Evolutionary conservation across 2,888 invertebrate genomes (phyloP), one percentile per base, ranked within the genome.

Genomic region (Hemaris fuciformis): DNA sequence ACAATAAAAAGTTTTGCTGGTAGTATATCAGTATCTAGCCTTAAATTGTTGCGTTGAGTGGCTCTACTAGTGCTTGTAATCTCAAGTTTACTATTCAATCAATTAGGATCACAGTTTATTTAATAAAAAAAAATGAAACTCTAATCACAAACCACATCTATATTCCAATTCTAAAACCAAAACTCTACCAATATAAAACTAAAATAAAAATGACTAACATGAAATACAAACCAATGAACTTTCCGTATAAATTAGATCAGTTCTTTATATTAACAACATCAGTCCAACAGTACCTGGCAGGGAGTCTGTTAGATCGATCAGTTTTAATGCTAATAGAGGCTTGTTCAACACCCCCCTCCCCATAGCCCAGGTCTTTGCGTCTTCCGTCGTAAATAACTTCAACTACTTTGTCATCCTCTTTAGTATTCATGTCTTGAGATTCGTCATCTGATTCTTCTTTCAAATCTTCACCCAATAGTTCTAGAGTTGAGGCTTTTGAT

Each of bases 261-360:
- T 67, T 64, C 62, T 73, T 58, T 74, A 25, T 68, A 27, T 75
- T 77, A 66, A 67, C 77, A 63, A 81, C 75, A 63, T 91, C 91
- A 0, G 90, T 91, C 91, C 91, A 92, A 66, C 91, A 91, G 70
- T 87, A 92, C 46, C 84, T 77, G 25, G 85, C 80, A 15, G 91
- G 90, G 1, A 87, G 73, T 62, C 85, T 81, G 15, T 81, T 83
- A 0, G 78, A 75, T 27, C 75, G 78, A 20, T 85, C 85, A 25
- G 80, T 70, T 66, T 78, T 84, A 0, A 78, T 65, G 6, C 73
- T 80, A n/a, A 67, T 65, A 6, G 67, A 59, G 6, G 68, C 56
- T 0, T 67, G 62, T 64, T 66, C 69, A 15, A 60, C 57, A 3
- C 68, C 71, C 1, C 75, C 62, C 63, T 89, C 89, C 1, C 85